A percentile compares a stretch with the other conserved stretches of the same genome.
Conservation (phyloP, 2,113 vertebrate species). For the Aphyosemion australe region DNA sequence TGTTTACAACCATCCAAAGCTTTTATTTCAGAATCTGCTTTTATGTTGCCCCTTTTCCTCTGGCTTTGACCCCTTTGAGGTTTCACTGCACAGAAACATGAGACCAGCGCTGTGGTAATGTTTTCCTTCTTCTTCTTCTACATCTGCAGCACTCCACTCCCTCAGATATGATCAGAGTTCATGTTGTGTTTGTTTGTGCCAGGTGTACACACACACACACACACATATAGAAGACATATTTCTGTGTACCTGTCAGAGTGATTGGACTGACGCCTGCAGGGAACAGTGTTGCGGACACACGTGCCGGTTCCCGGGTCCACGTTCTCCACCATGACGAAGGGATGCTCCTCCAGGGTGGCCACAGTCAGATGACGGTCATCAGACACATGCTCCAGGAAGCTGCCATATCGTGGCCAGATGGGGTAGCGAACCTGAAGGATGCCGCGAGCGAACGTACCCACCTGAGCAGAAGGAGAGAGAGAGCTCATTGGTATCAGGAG, state of each 20-base stretch:
- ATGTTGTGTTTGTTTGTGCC: background rate
- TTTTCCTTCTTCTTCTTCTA: background rate
- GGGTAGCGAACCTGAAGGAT: conserved; percentile 96
- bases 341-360: conserved; percentile 95
- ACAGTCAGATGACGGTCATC: conserved; percentile 94
- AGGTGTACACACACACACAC: background rate
- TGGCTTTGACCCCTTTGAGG: conserved; percentile 1
- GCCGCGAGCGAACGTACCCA: conserved; percentile 89
- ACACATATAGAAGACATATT: background rate
- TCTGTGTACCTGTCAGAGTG: conserved; percentile 83
- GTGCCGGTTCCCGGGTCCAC: conserved; percentile 91
- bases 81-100: background rate
- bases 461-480: conserved; percentile 73
- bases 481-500: conserved; percentile 2
- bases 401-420: conserved; percentile 94
- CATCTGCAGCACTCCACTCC: background rate
- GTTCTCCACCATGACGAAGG: conserved; percentile 96
- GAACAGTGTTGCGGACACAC: conserved; percentile 95
- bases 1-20: background rate
- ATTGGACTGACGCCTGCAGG: conserved; percentile 94
- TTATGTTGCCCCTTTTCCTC: conserved; percentile 1
- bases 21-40: conserved; percentile 1
- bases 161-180: background rate
- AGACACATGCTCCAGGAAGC: conserved; percentile 87
- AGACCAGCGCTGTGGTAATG: background rate